phyloP scores from a whole-genome alignment of 1,140 invertebrate genomes.

The Eubasilissa regina region DNA sequence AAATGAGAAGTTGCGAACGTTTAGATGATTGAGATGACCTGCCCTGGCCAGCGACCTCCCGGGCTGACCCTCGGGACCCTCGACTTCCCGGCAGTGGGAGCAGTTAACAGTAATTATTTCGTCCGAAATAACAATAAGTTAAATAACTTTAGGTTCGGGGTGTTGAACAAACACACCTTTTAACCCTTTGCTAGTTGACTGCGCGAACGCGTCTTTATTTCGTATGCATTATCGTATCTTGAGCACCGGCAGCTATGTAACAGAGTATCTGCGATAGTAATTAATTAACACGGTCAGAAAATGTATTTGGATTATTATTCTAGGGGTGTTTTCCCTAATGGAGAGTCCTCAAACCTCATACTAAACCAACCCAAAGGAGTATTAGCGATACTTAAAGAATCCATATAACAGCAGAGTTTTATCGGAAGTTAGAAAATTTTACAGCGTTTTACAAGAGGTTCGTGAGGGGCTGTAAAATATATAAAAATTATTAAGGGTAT shows the following conservation, averaged over 20 bases:
- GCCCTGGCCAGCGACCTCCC: conserved; percentile 25
- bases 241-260: not conserved
- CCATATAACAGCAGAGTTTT: no score
- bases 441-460: no score
- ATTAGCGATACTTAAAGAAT: not conserved
- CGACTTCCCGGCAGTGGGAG: conserved; percentile 26
- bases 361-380: not conserved
- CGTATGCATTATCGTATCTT: conserved; percentile 20
- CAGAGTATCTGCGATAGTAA: no score
- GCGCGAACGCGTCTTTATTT: conserved; percentile 39
- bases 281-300: not conserved
- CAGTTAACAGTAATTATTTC: conserved; percentile 60
- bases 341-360: conserved; percentile 4
- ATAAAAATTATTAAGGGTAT: no score
- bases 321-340: no score
- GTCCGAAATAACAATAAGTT: conserved; percentile 60
- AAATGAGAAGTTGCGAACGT: no score
- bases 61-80: conserved; percentile 18
- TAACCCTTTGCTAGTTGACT: conserved; percentile 25
- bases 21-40: not conserved
- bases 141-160: conserved; percentile 53
- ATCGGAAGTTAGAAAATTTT: no score
- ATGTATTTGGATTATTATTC: not conserved
- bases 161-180: conserved; percentile 54
- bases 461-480: no score